Evolutionary conservation across 2,888 invertebrate genomes (phyloP).

Genomic region (Agonopterix arenella): DNA sequence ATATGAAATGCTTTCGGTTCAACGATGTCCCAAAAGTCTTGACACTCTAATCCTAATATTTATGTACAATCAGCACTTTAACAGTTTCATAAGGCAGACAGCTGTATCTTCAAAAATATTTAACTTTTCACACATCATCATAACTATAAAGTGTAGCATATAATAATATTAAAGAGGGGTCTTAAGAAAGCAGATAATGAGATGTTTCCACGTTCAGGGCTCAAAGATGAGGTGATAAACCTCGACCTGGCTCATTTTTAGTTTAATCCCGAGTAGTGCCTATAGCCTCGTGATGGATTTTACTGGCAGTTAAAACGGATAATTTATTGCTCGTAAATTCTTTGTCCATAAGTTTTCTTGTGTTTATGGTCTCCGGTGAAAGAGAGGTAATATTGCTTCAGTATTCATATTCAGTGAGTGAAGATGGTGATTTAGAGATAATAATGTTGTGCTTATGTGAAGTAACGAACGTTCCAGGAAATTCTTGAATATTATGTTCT

Average conservation of each 20-base stretch:
- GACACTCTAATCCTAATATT: too few relatives aligned
- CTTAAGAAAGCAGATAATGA: too few relatives aligned
- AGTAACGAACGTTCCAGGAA: not conserved
- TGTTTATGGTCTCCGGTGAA: conserved; percentile 1
- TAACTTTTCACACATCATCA: too few relatives aligned
- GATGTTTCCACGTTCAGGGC: not conserved
- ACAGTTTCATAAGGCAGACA: too few relatives aligned
- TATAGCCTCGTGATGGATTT: conserved; percentile 5
- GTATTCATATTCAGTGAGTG: too few relatives aligned
- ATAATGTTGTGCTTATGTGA: not conserved
- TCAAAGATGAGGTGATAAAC: conserved; percentile 3
- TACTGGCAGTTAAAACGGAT: conserved; percentile 11
- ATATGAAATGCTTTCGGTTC: too few relatives aligned
- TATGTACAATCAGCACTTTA: too few relatives aligned
- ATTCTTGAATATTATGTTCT: not conserved
- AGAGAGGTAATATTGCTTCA: not conserved
- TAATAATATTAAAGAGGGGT: too few relatives aligned
- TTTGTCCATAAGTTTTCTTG: conserved; percentile 1
- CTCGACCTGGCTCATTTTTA: conserved; percentile 6
- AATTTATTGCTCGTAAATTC: conserved; percentile 11
- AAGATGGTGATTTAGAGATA: not conserved
- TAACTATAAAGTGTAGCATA: not conserved
- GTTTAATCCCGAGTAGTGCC: conserved; percentile 2
- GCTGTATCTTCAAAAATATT: too few relatives aligned
- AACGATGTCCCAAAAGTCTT: too few relatives aligned